Evolutionary conservation across 2,888 invertebrate species (phyloP), one percentile per base, ranked within the genome.

Genomic region (Synergus laeviventris): DNA sequence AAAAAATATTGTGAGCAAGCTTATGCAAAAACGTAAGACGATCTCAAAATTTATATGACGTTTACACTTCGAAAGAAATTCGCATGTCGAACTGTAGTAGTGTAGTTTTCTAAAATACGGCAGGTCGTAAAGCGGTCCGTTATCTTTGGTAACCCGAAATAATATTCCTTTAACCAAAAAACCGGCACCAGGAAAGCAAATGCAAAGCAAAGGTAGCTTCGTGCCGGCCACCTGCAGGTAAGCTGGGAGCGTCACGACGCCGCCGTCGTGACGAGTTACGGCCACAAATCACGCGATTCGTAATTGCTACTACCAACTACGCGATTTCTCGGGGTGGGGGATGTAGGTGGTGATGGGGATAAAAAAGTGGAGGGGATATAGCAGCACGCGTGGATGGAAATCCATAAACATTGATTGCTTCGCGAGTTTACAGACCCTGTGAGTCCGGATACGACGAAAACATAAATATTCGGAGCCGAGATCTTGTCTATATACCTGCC

Each of bases 221-320:
- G 88, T 89, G 88, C 87, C 89, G 87, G 87, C 89, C 87, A 89
- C 89, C 89, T 89, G 87, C 86, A 86, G 85, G 84, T 42, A 85
- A 87, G 84, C 85, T 88, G 86, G 89, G 89, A 90, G 89, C 89
- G 89, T 89, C 89, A 89, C 89, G 89, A 88, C 88, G 90, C 88
- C 89, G 89, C 88, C 90, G 89, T 89, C 88, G 88, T 87, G 85
- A 86, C 89, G 89, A 91, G 87, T 91, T 90, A 91, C 86, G 87
- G 86, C 88, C 86, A 87, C 87, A 89, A 89, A 90, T 90, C 91
- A 90, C 91, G 91, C 90, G 88, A 90, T 89, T 86, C 88, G 90
- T 90, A 91, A 90, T 91, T 90, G 90, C 90, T 85, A 87, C 87
- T 86, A 87, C 87, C 88, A 83, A 87, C 88, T 88, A 85, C 85